These are phyloP conservation scores for Paedocypris micromegethes DNA, from an alignment of 2,797 vertebrate species.

Conservation along the genomic window DNA sequence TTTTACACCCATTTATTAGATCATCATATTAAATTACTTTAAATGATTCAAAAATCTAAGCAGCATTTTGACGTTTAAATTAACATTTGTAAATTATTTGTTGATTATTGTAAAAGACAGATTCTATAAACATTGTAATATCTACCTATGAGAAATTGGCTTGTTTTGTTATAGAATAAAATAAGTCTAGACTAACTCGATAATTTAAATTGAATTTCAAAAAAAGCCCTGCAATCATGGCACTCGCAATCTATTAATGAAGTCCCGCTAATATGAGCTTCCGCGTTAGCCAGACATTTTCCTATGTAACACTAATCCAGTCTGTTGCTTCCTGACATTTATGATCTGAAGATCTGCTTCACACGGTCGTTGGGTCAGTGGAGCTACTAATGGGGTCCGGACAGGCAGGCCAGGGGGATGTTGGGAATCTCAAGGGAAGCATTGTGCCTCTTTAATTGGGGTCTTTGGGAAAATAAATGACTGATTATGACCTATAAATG, in stretches of 20 bases:
- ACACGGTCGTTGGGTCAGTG: conserved; percentile 51
- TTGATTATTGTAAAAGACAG: no score
- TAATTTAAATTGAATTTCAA: neutral
- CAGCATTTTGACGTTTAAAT: no score
- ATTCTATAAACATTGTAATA: no score
- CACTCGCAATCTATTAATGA: neutral
- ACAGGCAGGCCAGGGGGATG: conserved; percentile 34
- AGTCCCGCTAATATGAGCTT: neutral
- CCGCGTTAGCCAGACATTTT: conserved; percentile 3
- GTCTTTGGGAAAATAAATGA: conserved; percentile 68
- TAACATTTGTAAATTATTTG: no score
- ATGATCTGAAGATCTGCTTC: conserved; percentile 57
- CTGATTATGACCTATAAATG: conserved; percentile 79
- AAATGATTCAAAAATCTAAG: no score
- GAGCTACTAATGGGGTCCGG: conserved; percentile 61
- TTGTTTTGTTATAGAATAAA: no score
- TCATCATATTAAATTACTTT: no score
- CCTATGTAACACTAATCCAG: conserved; percentile 25
- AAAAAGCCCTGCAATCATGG: neutral
- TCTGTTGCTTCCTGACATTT: conserved; percentile 52
- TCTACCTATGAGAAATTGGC: no score
- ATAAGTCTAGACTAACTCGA: no score
- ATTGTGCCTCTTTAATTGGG: conserved; percentile 65
- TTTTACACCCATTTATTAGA: no score
- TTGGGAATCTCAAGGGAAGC: conserved; percentile 65